Base-by-base conservation (phyloP, 2,888 invertebrate genomes). In the Raillietiella orientalis region DNA sequence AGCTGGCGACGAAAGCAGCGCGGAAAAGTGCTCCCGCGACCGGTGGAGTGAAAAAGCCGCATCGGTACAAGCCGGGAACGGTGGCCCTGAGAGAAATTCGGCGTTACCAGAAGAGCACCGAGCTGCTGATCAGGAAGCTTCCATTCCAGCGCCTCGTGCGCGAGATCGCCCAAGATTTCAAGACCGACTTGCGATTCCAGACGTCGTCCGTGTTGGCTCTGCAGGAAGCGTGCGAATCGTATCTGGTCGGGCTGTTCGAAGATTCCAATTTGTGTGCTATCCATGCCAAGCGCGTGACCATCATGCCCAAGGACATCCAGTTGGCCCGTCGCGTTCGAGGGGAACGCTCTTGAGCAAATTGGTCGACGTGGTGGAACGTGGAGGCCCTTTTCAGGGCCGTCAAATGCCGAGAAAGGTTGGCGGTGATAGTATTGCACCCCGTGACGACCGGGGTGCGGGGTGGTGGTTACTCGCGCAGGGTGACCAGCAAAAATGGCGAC, bases 51-150 rank as follows among this genome's bases (percentile, higher is more conserved):
- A n/a, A n/a, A n/a, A n/a, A n/a, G n/a, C n/a, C n/a, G n/a, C n/a
- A n/a, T n/a, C n/a, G n/a, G n/a, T n/a, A n/a, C n/a, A 71, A 62
- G 46, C 82, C 84, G 32, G 84, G 84, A 55, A 87, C 84, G 16
- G 84, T 87, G 32, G 87, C 84, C 34, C 69, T 87, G 41, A 65
- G 84, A 28, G 87, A 87, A 60, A 87, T 87, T 48, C 65, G 84
- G 55, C 67, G 84, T 52, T 87, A 84, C 50, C 84, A 87, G 51
- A 84, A 84, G 47, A 75, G 75, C 2, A 84, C 84, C 4, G 84
- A 87, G 50, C 60, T 84, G 61, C 55, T 84, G 38, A 84, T 84
- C 55, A 66, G 82, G 42, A 84, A 84, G 50, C 54, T 84, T 52
- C 84, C 84, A n/a, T n/a, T n/a, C n/a, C n/a, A n/a, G n/a, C n/a